Percentiles rank a stretch among this genome's conserved stretches.
Evolutionary conservation across 2,888 invertebrate genomes (phyloP).

Genomic region (Dynastes tityus): DNA sequence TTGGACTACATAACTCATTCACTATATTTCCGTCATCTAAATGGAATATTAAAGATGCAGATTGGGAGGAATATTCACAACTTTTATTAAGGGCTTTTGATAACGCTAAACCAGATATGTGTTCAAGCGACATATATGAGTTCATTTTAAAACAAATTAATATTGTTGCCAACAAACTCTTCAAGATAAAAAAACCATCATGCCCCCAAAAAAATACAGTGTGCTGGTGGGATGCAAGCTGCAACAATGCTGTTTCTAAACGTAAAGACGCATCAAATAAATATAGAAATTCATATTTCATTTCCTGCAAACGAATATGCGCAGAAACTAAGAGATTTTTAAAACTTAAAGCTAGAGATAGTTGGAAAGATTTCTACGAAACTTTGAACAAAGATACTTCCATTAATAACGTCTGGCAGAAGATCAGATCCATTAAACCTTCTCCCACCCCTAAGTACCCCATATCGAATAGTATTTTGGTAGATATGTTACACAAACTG

Average conservation of each 20-base stretch:
- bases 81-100: too few species aligned
- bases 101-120: too few species aligned
- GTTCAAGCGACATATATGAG: too few species aligned
- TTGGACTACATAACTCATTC: not conserved
- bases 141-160: too few species aligned
- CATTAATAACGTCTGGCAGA: not conserved
- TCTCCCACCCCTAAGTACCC: not conserved
- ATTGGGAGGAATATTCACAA: too few species aligned
- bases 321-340: too few species aligned
- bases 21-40: too few species aligned
- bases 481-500: slow-evolving; percentile 2
- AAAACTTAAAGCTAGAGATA: not conserved
- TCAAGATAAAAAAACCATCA: too few species aligned
- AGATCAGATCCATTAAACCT: not conserved
- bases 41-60: too few species aligned
- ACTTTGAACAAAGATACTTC: not conserved
- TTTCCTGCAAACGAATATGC: not conserved
- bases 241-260: not conserved
- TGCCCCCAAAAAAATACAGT: too few species aligned
- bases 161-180: too few species aligned
- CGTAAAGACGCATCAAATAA: not conserved
- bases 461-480: not conserved
- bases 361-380: slow-evolving; percentile 8
- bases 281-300: not conserved
- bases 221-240: too few species aligned